These are phyloP conservation scores for Rhopilema esculentum DNA, from an alignment of 30 jellyfish, hydroid and myxozoan species.

Conservation along the genomic window DNA sequence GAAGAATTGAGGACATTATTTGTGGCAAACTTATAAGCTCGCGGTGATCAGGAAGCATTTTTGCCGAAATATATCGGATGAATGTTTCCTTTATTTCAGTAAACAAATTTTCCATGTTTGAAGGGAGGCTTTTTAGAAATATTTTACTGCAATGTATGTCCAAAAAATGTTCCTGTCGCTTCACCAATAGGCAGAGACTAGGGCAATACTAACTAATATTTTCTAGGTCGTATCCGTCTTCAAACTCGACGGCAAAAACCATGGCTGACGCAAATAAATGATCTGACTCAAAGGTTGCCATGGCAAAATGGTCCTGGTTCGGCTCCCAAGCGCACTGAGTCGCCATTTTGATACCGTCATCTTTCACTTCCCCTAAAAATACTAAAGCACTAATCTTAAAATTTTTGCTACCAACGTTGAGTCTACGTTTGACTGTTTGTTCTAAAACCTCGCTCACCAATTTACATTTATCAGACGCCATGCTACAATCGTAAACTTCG, in stretches of 20 bases:
- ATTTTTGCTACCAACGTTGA: constrained; percentile 26
- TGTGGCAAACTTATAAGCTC: too few species aligned
- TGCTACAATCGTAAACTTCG: constrained; percentile 57
- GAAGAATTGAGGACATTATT: too few species aligned
- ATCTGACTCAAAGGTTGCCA: constrained; percentile 85
- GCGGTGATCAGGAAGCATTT: too few species aligned
- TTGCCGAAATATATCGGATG: too few species aligned
- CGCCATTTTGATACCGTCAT: constrained; percentile 88
- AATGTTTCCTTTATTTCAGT: too few species aligned
- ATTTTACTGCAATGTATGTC: too few species aligned
- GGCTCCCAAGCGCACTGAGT: constrained; percentile 95
- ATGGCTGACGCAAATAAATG: constrained; percentile 86
- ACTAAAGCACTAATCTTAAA: constrained; percentile 81
- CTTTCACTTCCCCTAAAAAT: constrained; percentile 82
- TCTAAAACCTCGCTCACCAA: constrained; percentile 73
- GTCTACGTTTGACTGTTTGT: constrained; percentile 65
- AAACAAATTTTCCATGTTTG: too few species aligned
- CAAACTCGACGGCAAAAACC: constrained; percentile 72
- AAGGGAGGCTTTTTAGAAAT: too few species aligned
- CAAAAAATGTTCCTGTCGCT: too few species aligned
- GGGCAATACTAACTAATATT: too few species aligned
- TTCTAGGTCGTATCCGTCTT: constrained; percentile 46
- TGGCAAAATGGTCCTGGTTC: constrained; percentile 83
- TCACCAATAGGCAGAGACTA: too few species aligned
- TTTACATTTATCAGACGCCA: constrained; percentile 79